phyloP scores from a whole-genome alignment of 1,140 invertebrate genomes.

The Trichomalopsis sarcophagae region DNA sequence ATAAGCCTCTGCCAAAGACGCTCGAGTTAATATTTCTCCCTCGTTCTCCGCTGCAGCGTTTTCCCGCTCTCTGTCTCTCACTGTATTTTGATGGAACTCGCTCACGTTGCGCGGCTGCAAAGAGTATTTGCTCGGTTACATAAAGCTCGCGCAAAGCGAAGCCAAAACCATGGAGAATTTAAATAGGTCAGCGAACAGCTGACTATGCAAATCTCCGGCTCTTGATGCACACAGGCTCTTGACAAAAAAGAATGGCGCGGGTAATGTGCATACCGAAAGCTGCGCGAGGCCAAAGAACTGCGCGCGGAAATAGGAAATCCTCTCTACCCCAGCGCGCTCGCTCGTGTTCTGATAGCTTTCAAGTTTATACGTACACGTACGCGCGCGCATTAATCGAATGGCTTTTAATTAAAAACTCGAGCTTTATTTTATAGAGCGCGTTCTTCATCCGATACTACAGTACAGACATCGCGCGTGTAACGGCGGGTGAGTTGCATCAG shows the following conservation, averaged over 20 bases:
- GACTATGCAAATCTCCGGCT: not conserved
- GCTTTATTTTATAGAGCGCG: not conserved
- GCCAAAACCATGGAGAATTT: slow-evolving; percentile 1
- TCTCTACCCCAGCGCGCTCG: too few relatives aligned
- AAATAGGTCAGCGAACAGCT: not conserved
- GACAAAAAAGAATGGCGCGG: too few relatives aligned
- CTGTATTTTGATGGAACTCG: not conserved
- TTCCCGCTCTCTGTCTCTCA: not conserved
- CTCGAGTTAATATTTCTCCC: not conserved
- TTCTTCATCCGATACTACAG: too few relatives aligned
- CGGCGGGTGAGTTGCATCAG: too few relatives aligned
- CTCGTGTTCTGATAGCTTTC: not conserved
- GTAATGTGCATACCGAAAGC: too few relatives aligned
- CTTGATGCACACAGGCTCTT: not conserved
- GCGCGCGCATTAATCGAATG: not conserved
- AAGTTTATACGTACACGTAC: too few relatives aligned
- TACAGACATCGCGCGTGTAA: too few relatives aligned
- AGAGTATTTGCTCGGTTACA: not conserved
- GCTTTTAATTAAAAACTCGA: not conserved
- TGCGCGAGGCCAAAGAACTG: not conserved
- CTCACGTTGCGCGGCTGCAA: not conserved
- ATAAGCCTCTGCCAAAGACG: not conserved
- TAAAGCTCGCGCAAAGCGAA: not conserved
- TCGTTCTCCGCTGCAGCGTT: too few relatives aligned
- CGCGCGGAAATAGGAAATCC: not conserved